phyloP scores from a whole-genome alignment of 2,797 vertebrate species.

The Xenentodon cancila region DNA sequence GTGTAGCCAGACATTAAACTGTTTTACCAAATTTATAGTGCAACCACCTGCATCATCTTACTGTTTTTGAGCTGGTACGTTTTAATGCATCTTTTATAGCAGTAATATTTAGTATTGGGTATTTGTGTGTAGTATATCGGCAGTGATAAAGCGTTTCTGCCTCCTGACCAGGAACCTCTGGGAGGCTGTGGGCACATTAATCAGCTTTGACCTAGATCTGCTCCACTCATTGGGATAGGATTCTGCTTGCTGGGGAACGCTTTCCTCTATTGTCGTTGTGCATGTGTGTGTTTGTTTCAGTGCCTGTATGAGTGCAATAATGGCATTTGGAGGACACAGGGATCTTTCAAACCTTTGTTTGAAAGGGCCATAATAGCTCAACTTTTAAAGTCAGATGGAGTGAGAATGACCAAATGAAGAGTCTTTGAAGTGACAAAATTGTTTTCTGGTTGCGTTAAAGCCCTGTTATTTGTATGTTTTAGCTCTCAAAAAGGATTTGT shows the following conservation, averaged over 20 bases:
- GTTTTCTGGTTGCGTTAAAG: too few relatives aligned
- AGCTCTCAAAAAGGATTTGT: too few relatives aligned
- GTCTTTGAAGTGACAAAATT: too few relatives aligned
- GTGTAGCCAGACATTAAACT: neutral
- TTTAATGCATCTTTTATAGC: slow-evolving; percentile 1
- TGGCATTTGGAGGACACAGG: neutral
- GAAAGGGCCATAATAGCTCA: slow-evolving; percentile 1
- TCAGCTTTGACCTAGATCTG: slow-evolving; percentile 85
- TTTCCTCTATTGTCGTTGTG: slow-evolving; percentile 60
- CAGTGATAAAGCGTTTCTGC: slow-evolving; percentile 60
- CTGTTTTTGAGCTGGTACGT: neutral
- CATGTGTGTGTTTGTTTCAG: slow-evolving; percentile 31
- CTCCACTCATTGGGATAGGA: slow-evolving; percentile 68
- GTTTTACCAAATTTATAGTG: neutral
- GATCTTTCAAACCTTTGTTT: slow-evolving; percentile 22
- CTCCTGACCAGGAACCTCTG: slow-evolving; percentile 75
- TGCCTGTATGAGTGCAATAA: slow-evolving; percentile 20
- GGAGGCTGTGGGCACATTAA: slow-evolving; percentile 79
- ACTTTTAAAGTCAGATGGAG: slow-evolving; percentile 19
- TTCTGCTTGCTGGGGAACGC: slow-evolving; percentile 63
- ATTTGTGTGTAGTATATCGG: slow-evolving; percentile 54
- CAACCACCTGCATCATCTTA: neutral
- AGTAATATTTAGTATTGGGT: slow-evolving; percentile 27
- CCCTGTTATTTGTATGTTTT: neutral
- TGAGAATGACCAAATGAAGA: neutral